Evolutionary conservation across 2,888 invertebrate genomes (phyloP).

Genomic region (Pyrochroa serraticornis): DNA sequence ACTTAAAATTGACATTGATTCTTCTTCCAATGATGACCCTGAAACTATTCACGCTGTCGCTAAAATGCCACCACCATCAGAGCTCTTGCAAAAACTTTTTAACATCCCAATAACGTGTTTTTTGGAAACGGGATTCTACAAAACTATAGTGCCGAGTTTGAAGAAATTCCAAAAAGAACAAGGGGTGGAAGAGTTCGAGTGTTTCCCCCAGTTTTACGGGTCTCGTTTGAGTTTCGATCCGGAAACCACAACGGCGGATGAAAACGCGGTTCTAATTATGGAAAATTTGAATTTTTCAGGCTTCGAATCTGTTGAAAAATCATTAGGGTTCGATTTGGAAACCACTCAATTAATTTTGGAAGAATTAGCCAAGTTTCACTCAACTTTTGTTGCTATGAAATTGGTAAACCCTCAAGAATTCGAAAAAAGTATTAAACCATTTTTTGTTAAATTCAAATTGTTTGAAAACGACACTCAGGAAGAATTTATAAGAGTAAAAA

Average conservation of each 20-base stretch:
- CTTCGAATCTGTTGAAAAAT: conserved; percentile 57
- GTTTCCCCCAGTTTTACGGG: conserved; percentile 45
- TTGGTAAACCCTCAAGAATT: conserved; percentile 53
- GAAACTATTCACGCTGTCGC: conserved; percentile 28
- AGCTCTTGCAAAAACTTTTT: conserved; percentile 54
- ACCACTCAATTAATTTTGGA: conserved; percentile 56
- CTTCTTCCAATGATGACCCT: conserved; percentile 14
- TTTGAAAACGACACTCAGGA: background rate
- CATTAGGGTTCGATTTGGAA: conserved; percentile 56
- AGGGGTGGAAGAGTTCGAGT: conserved; percentile 55
- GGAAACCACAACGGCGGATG: conserved; percentile 53
- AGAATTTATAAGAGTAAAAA: no score
- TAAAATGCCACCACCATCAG: conserved; percentile 31
- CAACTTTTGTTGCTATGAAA: conserved; percentile 60
- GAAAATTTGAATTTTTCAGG: conserved; percentile 60
- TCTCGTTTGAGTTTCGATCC: conserved; percentile 39
- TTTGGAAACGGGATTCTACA: conserved; percentile 62
- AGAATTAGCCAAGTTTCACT: conserved; percentile 61
- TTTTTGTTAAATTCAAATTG: background rate
- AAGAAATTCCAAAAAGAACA: conserved; percentile 56
- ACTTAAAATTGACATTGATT: conserved; percentile 45
- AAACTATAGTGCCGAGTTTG: conserved; percentile 57
- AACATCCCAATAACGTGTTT: conserved; percentile 59
- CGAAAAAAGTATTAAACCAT: conserved; percentile 44
- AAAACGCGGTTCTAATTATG: conserved; percentile 60